Percentiles rank a stretch among this genome's conserved stretches.
phyloP scores from a whole-genome alignment of 1,140 invertebrate genomes.

The Bombus soroeensis region DNA sequence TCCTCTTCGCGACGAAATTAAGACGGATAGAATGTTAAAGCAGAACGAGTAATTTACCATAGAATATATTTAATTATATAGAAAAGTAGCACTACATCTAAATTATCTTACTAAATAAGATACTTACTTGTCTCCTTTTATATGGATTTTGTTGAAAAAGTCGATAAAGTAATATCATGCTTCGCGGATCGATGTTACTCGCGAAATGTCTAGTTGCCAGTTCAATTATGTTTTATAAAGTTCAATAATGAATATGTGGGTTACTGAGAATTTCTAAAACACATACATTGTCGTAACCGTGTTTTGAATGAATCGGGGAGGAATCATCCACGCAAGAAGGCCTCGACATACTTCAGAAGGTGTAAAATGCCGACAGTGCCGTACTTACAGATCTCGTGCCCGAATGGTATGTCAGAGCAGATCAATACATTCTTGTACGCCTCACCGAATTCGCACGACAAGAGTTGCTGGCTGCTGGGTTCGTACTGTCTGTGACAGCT shows the following conservation, averaged over 20 bases:
- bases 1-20: not conserved
- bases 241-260: not conserved
- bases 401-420: conserved; percentile 78
- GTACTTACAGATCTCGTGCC: conserved; percentile 74
- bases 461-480: conserved; percentile 56
- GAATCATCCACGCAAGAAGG: conserved; percentile 49
- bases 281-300: not conserved
- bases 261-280: not conserved
- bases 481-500: conserved; percentile 55
- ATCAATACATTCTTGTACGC: conserved; percentile 81
- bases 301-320: conserved; percentile 28
- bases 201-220: not conserved
- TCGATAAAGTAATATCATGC: no score
- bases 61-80: not conserved
- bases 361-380: conserved; percentile 77
- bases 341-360: conserved; percentile 67
- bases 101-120: not conserved
- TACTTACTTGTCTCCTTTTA: not conserved
- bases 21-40: not conserved
- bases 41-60: not conserved
- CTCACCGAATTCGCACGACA: conserved; percentile 74
- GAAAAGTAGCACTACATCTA: not conserved
- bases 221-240: not conserved
- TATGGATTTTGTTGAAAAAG: not conserved
- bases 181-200: not conserved